Conservation (phyloP, 2,113 vertebrate species). For the Oenanthe oenanthe region DNA sequence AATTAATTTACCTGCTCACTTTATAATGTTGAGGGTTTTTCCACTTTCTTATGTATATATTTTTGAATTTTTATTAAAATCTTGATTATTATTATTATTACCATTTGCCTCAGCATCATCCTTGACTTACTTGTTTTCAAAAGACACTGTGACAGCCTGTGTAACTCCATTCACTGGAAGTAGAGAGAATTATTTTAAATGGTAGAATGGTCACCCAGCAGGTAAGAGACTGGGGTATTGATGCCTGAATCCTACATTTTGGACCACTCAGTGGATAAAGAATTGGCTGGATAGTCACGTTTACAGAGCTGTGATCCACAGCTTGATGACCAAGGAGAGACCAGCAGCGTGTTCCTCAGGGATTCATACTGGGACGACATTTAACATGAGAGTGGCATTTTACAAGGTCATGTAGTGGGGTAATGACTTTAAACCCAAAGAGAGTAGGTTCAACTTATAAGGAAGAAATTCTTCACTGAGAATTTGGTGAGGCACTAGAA, state of each 20-base stretch:
- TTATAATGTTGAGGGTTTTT: background rate
- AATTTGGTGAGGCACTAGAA: background rate
- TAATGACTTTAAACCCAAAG: background rate
- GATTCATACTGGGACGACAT: fast-evolving
- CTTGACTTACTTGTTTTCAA: background rate
- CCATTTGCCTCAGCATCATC: background rate
- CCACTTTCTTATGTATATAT: background rate
- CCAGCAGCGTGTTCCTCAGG: background rate
- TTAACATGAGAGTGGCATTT: background rate
- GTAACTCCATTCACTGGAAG: background rate
- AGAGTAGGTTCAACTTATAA: background rate
- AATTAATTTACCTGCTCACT: background rate
- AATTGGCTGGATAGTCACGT: fast-evolving
- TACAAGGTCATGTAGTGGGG: background rate
- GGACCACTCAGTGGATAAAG: background rate
- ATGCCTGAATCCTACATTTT: constrained; percentile 59
- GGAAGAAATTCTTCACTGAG: background rate
- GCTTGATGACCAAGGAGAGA: background rate
- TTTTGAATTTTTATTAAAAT: background rate
- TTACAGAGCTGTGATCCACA: fast-evolving
- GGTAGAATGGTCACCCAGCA: constrained; percentile 63
- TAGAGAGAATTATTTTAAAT: background rate
- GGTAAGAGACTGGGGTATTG: constrained; percentile 62
- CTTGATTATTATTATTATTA: background rate
- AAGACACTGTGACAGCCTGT: background rate